phyloP scores from a whole-genome alignment of 2,888 invertebrate species.

The Blera fallax region DNA sequence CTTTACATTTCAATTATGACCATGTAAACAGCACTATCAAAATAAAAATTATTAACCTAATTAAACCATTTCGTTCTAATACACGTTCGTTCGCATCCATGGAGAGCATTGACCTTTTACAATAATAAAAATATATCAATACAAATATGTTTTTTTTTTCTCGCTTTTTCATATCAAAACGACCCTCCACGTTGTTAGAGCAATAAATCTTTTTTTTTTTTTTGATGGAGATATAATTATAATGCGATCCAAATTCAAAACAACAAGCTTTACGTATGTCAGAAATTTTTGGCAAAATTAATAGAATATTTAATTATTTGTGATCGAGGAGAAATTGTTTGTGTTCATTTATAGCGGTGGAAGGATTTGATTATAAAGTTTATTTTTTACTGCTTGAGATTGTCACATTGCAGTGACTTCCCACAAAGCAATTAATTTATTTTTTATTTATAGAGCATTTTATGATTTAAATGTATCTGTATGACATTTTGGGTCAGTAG shows the following conservation, averaged over 20 bases:
- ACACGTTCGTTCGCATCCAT: not conserved
- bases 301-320: not conserved
- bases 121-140: conserved; percentile 12
- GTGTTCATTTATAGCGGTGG: not conserved
- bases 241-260: conserved; percentile 6
- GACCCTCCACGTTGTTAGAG: conserved; percentile 1
- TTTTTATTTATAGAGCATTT: not conserved
- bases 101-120: not conserved
- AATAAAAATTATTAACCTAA: not conserved
- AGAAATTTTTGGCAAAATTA: not conserved
- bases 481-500: conserved; percentile 3
- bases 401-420: not conserved
- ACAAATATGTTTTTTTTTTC: not conserved
- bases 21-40: not conserved
- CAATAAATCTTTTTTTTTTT: conserved; percentile 27
- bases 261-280: not conserved
- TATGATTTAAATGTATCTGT: not conserved
- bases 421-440: not conserved
- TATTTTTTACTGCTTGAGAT: not conserved
- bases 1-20: no score
- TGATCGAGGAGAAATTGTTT: not conserved
- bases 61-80: not conserved
- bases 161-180: not conserved
- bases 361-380: not conserved
- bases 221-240: not conserved